phyloP scores from a whole-genome alignment of 2,797 vertebrate genomes.

The Phrynocephalus forsythii region DNA sequence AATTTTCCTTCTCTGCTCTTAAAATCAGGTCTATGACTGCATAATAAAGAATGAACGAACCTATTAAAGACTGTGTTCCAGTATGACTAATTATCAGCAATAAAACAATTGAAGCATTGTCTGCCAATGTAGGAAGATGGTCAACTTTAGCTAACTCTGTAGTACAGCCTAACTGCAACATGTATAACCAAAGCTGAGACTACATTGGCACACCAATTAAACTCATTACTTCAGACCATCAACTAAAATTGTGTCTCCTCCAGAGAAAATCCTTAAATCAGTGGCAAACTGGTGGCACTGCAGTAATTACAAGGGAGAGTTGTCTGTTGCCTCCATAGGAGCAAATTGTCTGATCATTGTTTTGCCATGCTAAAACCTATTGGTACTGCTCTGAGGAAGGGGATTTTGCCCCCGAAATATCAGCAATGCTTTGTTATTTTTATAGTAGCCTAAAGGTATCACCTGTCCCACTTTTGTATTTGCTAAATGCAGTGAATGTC shows the following conservation, averaged over 20 bases:
- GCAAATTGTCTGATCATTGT: background rate
- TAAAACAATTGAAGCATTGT: constrained; percentile 20
- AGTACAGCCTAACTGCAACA: background rate
- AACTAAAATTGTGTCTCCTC: background rate
- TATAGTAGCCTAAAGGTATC: no score
- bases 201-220: background rate
- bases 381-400: no score
- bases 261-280: background rate
- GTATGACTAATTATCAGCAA: constrained; percentile 11
- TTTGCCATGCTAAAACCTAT: no score
- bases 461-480: no score
- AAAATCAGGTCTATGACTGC: no score
- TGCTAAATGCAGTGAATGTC: background rate
- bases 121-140: background rate
- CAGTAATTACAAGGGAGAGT: background rate
- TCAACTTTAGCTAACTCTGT: background rate
- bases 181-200: background rate
- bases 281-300: background rate
- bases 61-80: constrained; percentile 33
- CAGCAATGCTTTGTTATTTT: no score
- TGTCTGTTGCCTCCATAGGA: background rate
- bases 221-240: background rate
- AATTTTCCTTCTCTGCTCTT: no score
- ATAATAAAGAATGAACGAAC: background rate
- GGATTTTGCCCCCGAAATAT: no score